Conservation (phyloP, 2,113 vertebrate species). For the Thryonomys swinderianus region DNA sequence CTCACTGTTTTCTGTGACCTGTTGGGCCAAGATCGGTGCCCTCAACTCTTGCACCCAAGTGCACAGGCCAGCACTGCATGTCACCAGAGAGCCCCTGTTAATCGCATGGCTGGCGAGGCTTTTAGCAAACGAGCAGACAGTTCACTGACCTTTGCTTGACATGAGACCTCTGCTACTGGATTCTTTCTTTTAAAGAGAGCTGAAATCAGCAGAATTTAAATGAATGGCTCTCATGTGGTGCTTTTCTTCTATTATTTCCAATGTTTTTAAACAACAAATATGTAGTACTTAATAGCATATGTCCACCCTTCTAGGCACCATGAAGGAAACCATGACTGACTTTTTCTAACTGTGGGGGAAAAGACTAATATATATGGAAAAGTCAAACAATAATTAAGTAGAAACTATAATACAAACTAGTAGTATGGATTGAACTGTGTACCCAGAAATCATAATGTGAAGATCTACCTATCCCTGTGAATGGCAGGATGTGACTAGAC, state of each 20-base stretch:
- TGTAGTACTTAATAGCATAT: background rate
- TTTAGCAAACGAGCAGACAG: too few relatives aligned
- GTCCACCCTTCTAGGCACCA: too few relatives aligned
- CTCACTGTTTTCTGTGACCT: background rate
- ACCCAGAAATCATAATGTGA: background rate
- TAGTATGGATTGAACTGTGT: background rate
- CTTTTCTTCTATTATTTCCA: background rate
- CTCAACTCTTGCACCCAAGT: background rate
- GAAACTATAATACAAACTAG: background rate
- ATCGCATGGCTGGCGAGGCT: background rate
- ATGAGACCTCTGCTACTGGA: background rate
- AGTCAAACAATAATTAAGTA: background rate
- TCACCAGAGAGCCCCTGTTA: background rate
- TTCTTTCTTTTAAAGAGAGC: background rate
- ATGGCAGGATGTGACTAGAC: background rate
- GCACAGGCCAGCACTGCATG: constrained; percentile 23
- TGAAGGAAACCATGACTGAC: background rate
- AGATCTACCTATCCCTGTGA: background rate
- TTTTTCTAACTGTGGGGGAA: background rate
- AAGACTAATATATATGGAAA: background rate
- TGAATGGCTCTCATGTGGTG: background rate
- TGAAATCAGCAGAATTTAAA: background rate
- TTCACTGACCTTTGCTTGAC: background rate
- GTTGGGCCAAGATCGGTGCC: background rate
- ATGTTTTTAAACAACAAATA: background rate